Percentiles rank a stretch among this genome's conserved stretches.
phyloP scores from a whole-genome alignment of 92 coral and sea anemone species.

The Epizoanthus fatuus region DNA sequence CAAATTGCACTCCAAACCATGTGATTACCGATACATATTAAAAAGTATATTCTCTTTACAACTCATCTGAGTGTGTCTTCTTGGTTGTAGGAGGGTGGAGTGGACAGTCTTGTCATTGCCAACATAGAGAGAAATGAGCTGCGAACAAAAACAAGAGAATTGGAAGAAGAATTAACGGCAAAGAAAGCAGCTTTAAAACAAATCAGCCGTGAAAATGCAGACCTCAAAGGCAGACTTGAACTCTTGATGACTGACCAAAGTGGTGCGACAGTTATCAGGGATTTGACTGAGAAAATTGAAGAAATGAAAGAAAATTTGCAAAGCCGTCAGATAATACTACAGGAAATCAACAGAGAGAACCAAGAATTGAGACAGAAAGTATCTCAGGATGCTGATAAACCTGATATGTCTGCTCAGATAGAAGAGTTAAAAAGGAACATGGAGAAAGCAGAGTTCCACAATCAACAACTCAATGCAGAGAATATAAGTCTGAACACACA shows the following conservation, averaged over 20 bases:
- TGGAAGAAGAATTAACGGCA: conserved; percentile 95
- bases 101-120: conserved; percentile 92
- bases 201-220: conserved; percentile 98
- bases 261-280: conserved; percentile 86
- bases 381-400: conserved; percentile 59
- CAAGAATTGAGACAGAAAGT: conserved; percentile 80
- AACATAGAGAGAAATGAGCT: conserved; percentile 96
- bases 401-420: conserved; percentile 57
- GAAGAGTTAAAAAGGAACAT: conserved; percentile 79
- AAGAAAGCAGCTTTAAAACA: conserved; percentile 96
- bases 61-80: background rate
- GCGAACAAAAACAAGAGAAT: conserved; percentile 86
- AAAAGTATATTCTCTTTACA: background rate
- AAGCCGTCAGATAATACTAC: conserved; percentile 79
- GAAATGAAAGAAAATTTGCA: conserved; percentile 80
- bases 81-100: conserved; percentile 89
- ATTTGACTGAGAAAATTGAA: conserved; percentile 80
- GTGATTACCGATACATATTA: background rate
- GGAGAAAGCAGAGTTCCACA: conserved; percentile 70
- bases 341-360: conserved; percentile 93
- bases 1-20: too few species aligned
- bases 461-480: conserved; percentile 79
- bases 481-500: conserved; percentile 69
- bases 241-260: conserved; percentile 80
- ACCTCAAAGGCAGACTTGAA: conserved; percentile 88